A percentile compares a stretch with the other conserved stretches of the same genome.
Evolutionary conservation across 2,113 vertebrate genomes (phyloP).

Genomic region (Epinephelus moara): DNA sequence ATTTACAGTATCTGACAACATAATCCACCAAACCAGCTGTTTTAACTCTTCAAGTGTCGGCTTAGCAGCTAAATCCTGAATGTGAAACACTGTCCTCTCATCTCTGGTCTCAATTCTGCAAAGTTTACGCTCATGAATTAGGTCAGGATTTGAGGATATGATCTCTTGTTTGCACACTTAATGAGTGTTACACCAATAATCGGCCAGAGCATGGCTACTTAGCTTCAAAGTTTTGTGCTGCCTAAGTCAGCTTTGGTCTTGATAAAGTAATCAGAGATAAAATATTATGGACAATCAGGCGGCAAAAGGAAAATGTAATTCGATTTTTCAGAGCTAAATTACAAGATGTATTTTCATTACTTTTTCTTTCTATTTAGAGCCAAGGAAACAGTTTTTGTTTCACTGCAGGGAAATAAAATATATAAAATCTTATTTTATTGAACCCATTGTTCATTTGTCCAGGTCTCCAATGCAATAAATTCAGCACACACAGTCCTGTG

Average conservation of each 20-base stretch:
- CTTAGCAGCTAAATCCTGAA: slow-evolving; percentile 27
- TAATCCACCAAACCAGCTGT: slow-evolving; percentile 41
- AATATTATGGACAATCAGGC: background rate
- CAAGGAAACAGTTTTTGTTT: background rate
- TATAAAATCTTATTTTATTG: background rate
- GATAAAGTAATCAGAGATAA: background rate
- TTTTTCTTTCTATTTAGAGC: background rate
- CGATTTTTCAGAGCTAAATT: background rate
- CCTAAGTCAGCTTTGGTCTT: background rate
- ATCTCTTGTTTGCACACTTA: slow-evolving; percentile 1
- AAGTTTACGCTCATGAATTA: background rate
- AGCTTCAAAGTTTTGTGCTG: background rate
- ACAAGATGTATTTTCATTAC: background rate
- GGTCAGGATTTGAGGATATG: slow-evolving; percentile 1
- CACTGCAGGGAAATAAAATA: background rate
- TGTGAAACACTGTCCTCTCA: background rate
- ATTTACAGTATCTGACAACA: slow-evolving; percentile 3
- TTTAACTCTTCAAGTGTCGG: slow-evolving; percentile 1
- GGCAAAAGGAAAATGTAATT: background rate
- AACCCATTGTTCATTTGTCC: background rate
- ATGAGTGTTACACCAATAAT: background rate
- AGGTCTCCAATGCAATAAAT: background rate
- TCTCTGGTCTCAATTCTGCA: background rate
- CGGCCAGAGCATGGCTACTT: background rate
- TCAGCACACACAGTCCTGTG: background rate